Percentiles rank a stretch among this genome's conserved stretches.
Evolutionary conservation across 2,113 vertebrate genomes (phyloP).

Genomic region (Lepus europaeus): DNA sequence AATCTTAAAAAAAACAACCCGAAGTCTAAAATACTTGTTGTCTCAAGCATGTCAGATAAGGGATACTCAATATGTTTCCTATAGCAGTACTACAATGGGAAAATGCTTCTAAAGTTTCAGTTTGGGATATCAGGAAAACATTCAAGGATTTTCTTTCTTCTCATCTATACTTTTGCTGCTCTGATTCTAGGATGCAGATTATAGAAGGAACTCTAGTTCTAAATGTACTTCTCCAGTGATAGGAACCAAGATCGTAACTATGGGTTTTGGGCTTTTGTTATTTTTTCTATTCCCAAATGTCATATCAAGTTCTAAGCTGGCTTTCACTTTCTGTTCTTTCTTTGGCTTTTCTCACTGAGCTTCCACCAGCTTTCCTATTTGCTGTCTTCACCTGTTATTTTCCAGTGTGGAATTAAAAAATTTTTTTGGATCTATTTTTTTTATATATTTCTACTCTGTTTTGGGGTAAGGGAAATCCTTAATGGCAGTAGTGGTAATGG

Average conservation of each 20-base stretch:
- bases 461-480: background rate
- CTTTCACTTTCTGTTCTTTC: background rate
- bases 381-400: background rate
- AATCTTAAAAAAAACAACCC: background rate
- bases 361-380: background rate
- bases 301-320: background rate
- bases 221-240: background rate
- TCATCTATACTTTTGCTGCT: background rate
- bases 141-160: background rate
- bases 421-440: background rate
- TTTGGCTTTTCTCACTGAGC: background rate
- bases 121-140: background rate
- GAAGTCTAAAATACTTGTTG: background rate
- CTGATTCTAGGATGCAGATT: background rate
- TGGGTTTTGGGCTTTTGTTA: background rate
- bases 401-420: background rate
- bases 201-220: background rate
- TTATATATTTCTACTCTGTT: background rate
- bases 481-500: slow-evolving; percentile 1
- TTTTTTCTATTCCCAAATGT: background rate
- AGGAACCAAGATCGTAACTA: background rate
- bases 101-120: background rate
- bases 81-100: background rate
- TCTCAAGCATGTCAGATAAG: background rate
- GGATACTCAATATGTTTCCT: background rate